Evolutionary conservation across 2,888 invertebrate genomes (phyloP), one percentile per base, ranked within the genome.

Genomic region (Ennomos erosarius): DNA sequence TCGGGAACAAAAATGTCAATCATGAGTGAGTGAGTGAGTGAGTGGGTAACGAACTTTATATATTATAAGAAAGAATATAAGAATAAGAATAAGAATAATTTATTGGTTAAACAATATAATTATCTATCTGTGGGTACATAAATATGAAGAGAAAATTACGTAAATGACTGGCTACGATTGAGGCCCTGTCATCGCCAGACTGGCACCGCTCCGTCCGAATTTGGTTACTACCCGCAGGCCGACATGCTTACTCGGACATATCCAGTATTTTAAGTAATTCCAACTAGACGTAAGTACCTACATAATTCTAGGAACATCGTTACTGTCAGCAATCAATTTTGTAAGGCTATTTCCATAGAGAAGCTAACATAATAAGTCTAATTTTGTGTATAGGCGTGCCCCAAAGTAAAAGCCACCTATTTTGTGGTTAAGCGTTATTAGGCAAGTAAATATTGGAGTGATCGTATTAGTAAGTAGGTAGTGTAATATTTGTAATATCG

Each of bases 401-500:
- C 26, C 26, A 26, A 26, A 26, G 26, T 6, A 26, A 26, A 26
- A 26, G 26, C 26, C 26, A 26, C 26, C 6, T 26, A 26, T 26
- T 26, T 6, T 26, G 6, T 26, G 26, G 26, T 26, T 26, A 26
- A 26, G 26, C 26, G 26, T 26, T 12, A 33, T 39, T 49, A 37
- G 39, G 5, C 26, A 3, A 33, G 35, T 38, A 33, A 42, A 50
- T 46, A 42, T 40, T 42, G 35, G 34, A 50, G 40, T 50, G 50
- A 12, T 35, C n/a, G 34, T 50, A 35, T 46, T 34, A 33, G 12
- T 13, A 11, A 35, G 47, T 12, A 43, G 10, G 13, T 13, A 42
- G 38, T 16, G 16, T 16, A 16, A 12, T 48, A 58, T 53, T 58
- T 44, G 38, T 34, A 42, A 40, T 34, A 48, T 34, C 47, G 13